Base-by-base conservation (phyloP, 2,113 vertebrate species). In the Leuciscus idus region DNA sequence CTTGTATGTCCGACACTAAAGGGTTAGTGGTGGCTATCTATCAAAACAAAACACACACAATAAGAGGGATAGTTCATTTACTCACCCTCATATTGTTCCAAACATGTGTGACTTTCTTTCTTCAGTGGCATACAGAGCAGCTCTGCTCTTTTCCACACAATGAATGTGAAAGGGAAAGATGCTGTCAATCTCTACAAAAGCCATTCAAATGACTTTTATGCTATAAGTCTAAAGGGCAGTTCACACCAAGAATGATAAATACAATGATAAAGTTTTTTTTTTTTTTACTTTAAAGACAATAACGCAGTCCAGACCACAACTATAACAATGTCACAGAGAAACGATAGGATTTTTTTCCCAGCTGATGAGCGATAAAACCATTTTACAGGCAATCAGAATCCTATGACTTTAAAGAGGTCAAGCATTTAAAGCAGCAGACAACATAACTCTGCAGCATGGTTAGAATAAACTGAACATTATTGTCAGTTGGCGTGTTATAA, bases 21-120 rank as follows among this genome's bases (percentile, higher is more conserved):
- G 97, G 97, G 89, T 97, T 98, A 91, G 95, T 97, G 90, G 96
- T 97, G 59, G 97, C 97, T 48, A 98, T 98, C 97, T 98, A 85
- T 36, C 10, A 84, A 50, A 89, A 59, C 23, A 57, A 84, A 68
- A 91, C 26, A 66, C 33, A 88, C 7, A 85, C 15, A 72, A 28
- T 21, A 48, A 8, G 48, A 30, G 21, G 21, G 30, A 39, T 0
- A 15, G 50, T 26, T 23, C 15, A 84, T 1, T 26, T 15, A 74
- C 23, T 48, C 21, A n/a, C 23, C 19, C 66, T 70, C 33, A 23
- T 23, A 39, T 72, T 39, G 68, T 21, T 72, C 68, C 6, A n/a
- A 74, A 48, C 11, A 43, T 48, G 5, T 48, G 9, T 74, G 72
- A 48, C 11, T 48, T 74, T 43, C 2, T 74, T 74, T 26, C 12